Percentiles rank a stretch among this genome's conserved stretches.
Evolutionary conservation across 2,113 vertebrate species (phyloP).

Genomic region (Phoenicopterus ruber): DNA sequence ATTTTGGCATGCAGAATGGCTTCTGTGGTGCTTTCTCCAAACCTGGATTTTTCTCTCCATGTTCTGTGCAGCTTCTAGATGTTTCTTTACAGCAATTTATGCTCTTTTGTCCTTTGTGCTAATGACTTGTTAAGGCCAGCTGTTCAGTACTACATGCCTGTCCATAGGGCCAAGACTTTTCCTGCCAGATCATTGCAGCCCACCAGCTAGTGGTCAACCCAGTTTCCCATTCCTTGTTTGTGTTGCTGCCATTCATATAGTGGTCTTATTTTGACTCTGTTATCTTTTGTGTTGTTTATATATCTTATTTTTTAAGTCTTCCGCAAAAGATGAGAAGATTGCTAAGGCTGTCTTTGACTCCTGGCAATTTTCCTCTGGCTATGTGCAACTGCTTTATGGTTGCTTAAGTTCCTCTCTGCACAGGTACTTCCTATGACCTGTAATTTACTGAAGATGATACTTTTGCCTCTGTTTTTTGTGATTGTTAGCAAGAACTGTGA

Average conservation of each 20-base stretch:
- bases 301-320: not conserved
- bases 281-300: not conserved
- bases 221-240: not conserved
- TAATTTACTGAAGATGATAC: not conserved
- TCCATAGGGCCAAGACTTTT: not conserved
- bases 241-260: not conserved
- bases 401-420: not conserved
- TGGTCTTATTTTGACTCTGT: not conserved
- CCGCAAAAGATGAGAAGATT: not conserved
- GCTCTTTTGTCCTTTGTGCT: too few relatives aligned
- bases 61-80: not conserved
- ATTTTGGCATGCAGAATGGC: not conserved
- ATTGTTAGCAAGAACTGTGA: not conserved
- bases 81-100: too few relatives aligned
- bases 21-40: not conserved
- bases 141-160: not conserved
- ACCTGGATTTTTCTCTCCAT: not conserved
- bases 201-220: not conserved
- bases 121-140: not conserved
- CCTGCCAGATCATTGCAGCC: not conserved
- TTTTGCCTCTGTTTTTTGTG: not conserved
- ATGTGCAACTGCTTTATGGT: not conserved
- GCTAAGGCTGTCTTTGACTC: not conserved
- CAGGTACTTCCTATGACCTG: not conserved
- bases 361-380: not conserved